Conservation (phyloP, 2,797 vertebrate species). For the Cynopterus sphinx region DNA sequence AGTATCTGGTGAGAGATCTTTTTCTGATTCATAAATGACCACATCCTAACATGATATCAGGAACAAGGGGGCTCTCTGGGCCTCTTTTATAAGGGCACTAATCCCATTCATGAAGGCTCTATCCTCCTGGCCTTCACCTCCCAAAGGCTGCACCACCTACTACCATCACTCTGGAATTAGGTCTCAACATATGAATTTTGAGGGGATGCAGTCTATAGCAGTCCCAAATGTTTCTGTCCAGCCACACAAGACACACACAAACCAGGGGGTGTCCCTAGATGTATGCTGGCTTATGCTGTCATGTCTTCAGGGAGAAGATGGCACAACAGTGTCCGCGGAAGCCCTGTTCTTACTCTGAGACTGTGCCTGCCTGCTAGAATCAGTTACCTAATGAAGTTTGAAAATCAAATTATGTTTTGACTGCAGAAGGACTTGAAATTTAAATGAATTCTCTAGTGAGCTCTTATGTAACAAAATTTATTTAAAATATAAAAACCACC, state of each 20-base stretch:
- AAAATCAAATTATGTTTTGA: slow-evolving; percentile 30
- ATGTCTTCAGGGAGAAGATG: background rate
- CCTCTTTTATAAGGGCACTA: background rate
- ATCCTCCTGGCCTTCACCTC: background rate
- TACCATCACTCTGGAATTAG: background rate
- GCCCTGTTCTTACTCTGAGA: background rate
- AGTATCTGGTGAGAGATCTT: background rate
- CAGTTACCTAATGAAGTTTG: background rate
- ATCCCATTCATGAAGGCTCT: background rate
- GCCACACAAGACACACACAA: rapidly evolving
- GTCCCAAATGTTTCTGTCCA: background rate
- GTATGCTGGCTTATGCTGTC: too few species aligned
- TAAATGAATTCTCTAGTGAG: background rate
- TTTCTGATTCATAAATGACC: background rate
- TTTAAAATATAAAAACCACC: background rate
- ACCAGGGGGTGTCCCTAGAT: background rate
- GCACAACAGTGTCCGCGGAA: background rate
- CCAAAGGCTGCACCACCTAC: background rate
- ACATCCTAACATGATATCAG: background rate
- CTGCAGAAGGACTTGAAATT: background rate
- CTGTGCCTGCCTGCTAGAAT: background rate
- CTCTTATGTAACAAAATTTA: background rate
- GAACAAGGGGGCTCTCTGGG: background rate
- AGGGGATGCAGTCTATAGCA: too few species aligned
- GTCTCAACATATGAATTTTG: background rate